A percentile compares a stretch with the other conserved stretches of the same genome.
phyloP scores from a whole-genome alignment of 1,140 invertebrate genomes.

The Cheumatopsyche charites region DNA sequence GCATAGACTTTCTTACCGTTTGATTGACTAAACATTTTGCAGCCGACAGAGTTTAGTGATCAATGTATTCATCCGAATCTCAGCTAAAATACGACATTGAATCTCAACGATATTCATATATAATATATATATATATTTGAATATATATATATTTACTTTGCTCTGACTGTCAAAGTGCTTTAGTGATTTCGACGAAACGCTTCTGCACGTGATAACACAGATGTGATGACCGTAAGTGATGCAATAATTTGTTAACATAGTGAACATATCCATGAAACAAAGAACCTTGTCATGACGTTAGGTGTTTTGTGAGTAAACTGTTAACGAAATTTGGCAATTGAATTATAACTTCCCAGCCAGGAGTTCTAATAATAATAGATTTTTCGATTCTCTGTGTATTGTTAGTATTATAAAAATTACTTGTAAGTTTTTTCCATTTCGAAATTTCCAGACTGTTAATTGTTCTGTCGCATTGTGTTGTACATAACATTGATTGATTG shows the following conservation, averaged over 20 bases:
- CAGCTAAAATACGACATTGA: constrained; percentile 24
- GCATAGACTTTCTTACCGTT: constrained; percentile 44
- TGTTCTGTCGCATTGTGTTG: constrained; percentile 44
- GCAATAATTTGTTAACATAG: constrained; percentile 46
- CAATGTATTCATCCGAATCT: constrained; percentile 39
- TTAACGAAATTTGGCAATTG: constrained; percentile 43
- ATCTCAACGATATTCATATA: constrained; percentile 32
- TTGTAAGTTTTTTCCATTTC: constrained; percentile 45
- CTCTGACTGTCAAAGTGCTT: constrained; percentile 42
- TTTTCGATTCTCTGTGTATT: constrained; percentile 50
- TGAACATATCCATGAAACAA: constrained; percentile 49
- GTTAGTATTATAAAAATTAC: constrained; percentile 48
- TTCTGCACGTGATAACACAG: constrained; percentile 34
- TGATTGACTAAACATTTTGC: constrained; percentile 22
- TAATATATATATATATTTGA: neutral
- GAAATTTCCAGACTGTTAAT: constrained; percentile 46
- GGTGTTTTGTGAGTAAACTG: constrained; percentile 48
- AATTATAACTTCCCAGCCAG: constrained; percentile 36
- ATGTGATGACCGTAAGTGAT: constrained; percentile 37
- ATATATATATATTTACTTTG: constrained; percentile 21
- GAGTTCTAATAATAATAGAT: constrained; percentile 48
- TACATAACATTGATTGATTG: constrained; percentile 43
- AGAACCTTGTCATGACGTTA: constrained; percentile 44
- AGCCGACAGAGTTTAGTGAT: neutral
- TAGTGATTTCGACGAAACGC: constrained; percentile 39